Conservation (phyloP, 2,113 vertebrate species). For the Baryphthengus martii region DNA sequence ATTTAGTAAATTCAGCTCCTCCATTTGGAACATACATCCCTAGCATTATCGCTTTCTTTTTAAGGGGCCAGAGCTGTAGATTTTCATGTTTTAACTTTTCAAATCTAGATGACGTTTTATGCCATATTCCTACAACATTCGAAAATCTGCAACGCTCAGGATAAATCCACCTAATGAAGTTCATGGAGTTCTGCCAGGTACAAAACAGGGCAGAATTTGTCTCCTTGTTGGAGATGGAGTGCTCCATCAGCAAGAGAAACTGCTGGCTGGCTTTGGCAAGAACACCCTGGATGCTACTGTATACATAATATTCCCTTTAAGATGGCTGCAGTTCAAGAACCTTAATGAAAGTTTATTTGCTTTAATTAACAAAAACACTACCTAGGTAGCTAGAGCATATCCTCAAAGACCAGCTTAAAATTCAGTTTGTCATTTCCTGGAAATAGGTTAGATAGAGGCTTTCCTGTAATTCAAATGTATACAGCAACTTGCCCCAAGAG, state of each 20-base stretch:
- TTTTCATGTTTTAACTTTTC: neutral
- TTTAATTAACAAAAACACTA: neutral
- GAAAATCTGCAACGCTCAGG: neutral
- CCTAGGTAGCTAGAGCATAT: neutral
- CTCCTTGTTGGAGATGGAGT: neutral
- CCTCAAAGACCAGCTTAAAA: neutral
- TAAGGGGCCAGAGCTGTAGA: neutral
- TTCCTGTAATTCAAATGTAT: neutral
- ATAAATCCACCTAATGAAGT: slow-evolving; percentile 24
- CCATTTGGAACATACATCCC: neutral
- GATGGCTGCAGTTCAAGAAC: neutral
- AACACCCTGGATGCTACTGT: neutral
- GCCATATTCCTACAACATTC: neutral
- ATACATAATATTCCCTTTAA: neutral
- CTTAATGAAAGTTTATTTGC: neutral
- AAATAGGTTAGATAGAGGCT: neutral
- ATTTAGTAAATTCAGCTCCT: neutral
- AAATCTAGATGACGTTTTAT: neutral
- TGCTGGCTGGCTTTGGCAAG: neutral
- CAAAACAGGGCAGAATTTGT: neutral
- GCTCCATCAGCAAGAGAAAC: neutral
- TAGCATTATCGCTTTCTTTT: neutral
- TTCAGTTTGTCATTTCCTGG: neutral
- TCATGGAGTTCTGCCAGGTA: slow-evolving; percentile 13
- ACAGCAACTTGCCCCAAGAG: neutral